Base-by-base conservation (phyloP, 2,797 vertebrate species). In the Pogoniulus pusillus region DNA sequence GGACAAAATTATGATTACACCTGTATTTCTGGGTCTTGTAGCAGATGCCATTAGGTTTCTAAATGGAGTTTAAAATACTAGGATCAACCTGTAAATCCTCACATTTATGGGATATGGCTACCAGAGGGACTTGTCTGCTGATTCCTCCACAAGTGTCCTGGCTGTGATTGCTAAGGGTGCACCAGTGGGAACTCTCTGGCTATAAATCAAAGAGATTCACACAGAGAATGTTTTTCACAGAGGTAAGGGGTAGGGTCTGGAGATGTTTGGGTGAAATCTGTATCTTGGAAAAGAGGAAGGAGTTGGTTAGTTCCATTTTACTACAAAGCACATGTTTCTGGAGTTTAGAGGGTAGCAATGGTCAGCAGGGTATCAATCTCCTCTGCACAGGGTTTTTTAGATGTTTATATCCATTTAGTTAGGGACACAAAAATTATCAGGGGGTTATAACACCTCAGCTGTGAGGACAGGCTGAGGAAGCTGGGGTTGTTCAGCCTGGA, bases 11-110 rank as follows among this genome's bases (percentile, higher is more conserved):
- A 81, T 90, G 89, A 93, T 83, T 77, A 62, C 24, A 85, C 22
- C 55, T 54, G 51, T 94, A 89, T 84, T 94, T 81, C 64, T 92
- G 57, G 9, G n/a, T 70, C 57, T 89, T 87, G 23, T 39, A 89
- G 70, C 49, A 93, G 59, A 70, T 93, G 80, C 68, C 60, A 19
- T 57, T 84, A 45, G 29, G 49, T 87, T 94, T 93, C 26, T 85
- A 94, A 91, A 82, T 79, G 27, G 64, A 83, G 32, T 93, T 95
- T 81, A 87, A 94, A 94, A 94, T 72, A 57, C 59, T 72, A 66
- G 82, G 76, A 94, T 95, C 66, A 94, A 45, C 60, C 27, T 63
- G 59, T 73, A 92, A 92, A 94, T 78, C 85, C 80, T 63, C 66
- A 83, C 59, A 93, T 94, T 89, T 94, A 94, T 76, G 45, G 19